Base-by-base conservation (phyloP, 2,888 invertebrate species). In the Subacronicta megacephala region DNA sequence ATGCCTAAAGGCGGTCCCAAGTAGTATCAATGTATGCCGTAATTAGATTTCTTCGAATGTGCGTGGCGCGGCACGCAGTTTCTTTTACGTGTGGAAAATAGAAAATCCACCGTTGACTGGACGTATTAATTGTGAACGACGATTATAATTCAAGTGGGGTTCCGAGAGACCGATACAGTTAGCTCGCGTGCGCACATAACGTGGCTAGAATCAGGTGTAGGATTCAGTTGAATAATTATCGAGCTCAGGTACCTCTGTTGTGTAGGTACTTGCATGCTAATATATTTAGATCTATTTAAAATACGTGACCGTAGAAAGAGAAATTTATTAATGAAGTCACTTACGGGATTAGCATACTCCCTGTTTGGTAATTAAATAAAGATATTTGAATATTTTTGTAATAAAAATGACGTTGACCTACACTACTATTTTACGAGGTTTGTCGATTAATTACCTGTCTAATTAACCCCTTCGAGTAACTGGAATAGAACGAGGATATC, bases 21-120 rank as follows among this genome's bases (percentile, higher is more conserved):
- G 17, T 36, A 38, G 62, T 66, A 61, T 52, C 64, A 71, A 78
- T 77, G 74, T 81, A 75, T 85, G 82, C 80, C 81, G 81, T 83
- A 85, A 88, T 90, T 88, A 88, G 89, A 90, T 92, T 91, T 92
- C 92, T 87, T 90, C 69, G 82, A 86, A 83, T 88, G 85, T 85
- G 76, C 82, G 82, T 83, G 81, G 80, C 79, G 75, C 76, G 90
- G 88, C 85, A 88, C 88, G 90, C 88, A 83, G 89, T 94, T 94
- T 93, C 94, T 93, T 93, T 93, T 93, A 93, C 93, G 92, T 93
- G 93, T 91, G 85, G 92, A 93, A 93, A 94, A 94, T 94, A 93
- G 94, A 94, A 94, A 94, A 92, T 93, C 88, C 90, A 94, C 90
- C 89, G 94, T 93, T 93, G 90, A 93, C 84, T 93, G 93, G 90